Evolutionary conservation across 2,888 invertebrate species (phyloP), one percentile per base, ranked within the genome.

Genomic region (Asteroscopus sphinx): DNA sequence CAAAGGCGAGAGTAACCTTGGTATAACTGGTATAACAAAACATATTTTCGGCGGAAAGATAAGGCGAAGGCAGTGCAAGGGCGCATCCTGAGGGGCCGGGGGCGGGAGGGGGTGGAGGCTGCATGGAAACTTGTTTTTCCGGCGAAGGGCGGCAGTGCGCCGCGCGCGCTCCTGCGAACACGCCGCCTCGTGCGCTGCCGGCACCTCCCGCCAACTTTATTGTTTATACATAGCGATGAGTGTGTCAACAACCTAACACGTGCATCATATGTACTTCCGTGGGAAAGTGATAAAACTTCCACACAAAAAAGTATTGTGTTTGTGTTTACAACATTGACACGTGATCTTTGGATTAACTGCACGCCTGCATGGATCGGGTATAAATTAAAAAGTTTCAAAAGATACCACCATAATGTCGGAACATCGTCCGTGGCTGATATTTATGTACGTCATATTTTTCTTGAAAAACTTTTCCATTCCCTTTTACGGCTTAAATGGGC

Each of bases 381-480:
- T 79, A 78, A 81, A 82, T 79, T 80, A 76, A 72, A 76, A 74
- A 79, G 77, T 82, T 85, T 83, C 82, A 80, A 77, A 80, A 81
- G 80, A 87, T 83, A 80, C 59, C 65, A 71, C 73, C 64, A 52
- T 64, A 71, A 73, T 55, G 82, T 87, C 77, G 87, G 84, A 92
- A 89, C 87, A 89, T 86, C 87, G 88, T 85, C 82, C 81, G 84
- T 79, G 80, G 82, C 80, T 83, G 82, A 84, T 83, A 88, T 91
- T 91, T 90, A 89, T 90, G 88, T 87, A 82, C 85, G 84, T 84
- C 86, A 88, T 90, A 88, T 88, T 89, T 89, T 89, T 83, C 82
- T 79, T 79, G 76, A 76, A 74, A 82, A 81, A 86, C 83, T 86
- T 87, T 87, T 86, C 80, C 86, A 79, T 79, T 84, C 79, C 82